Evolutionary conservation across 2,888 invertebrate genomes (phyloP).

Genomic region (Myopa testacea): DNA sequence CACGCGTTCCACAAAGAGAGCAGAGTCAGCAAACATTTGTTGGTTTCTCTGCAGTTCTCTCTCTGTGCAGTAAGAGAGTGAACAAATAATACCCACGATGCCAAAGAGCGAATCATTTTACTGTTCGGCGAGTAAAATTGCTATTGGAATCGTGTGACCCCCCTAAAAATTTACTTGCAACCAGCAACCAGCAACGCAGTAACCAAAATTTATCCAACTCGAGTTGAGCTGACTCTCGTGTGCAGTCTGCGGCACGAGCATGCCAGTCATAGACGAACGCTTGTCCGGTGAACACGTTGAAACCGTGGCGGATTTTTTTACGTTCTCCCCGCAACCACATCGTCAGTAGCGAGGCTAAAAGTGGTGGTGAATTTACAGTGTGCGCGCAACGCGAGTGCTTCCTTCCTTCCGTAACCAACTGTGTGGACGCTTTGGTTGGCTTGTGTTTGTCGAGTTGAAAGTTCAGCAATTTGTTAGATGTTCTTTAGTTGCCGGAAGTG

Average conservation of each 20-base stretch:
- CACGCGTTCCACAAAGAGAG: neutral
- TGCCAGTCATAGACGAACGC: constrained; percentile 29
- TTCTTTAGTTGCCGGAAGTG: neutral
- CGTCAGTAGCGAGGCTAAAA: neutral
- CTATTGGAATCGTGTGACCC: too few relatives aligned
- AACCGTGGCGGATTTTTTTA: constrained; percentile 9
- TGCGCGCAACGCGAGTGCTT: neutral
- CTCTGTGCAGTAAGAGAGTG: too few relatives aligned
- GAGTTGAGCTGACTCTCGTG: too few relatives aligned
- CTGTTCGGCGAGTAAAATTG: too few relatives aligned
- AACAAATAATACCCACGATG: too few relatives aligned
- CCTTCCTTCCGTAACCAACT: neutral
- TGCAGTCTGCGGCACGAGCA: neutral
- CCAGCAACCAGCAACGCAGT: too few relatives aligned
- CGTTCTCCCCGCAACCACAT: neutral
- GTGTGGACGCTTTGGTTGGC: neutral
- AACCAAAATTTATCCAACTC: too few relatives aligned
- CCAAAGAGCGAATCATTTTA: too few relatives aligned
- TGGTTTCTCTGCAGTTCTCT: too few relatives aligned
- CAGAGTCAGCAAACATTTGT: too few relatives aligned
- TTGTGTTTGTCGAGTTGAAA: neutral
- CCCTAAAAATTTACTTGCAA: too few relatives aligned
- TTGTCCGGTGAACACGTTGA: constrained; percentile 13
- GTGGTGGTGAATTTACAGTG: constrained; percentile 31
- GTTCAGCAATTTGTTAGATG: neutral